A percentile compares a stretch with the other conserved stretches of the same genome.
These are phyloP conservation scores for Drosophila borborema DNA, from an alignment of 2,888 invertebrate species.

Conservation along the genomic window DNA sequence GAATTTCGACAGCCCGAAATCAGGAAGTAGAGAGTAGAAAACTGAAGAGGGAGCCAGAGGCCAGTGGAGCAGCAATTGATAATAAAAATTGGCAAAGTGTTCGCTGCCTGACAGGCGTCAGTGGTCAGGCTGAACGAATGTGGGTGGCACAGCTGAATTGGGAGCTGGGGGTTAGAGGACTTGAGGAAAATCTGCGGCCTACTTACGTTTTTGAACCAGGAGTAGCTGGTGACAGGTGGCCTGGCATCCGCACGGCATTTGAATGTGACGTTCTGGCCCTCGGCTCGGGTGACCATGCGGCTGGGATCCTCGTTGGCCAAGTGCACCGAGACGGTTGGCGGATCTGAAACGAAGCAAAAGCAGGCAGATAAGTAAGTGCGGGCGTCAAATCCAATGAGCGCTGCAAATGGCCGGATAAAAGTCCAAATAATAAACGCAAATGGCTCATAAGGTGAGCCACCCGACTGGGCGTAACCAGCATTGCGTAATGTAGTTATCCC, in stretches of 20 bases:
- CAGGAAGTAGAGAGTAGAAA: not conserved
- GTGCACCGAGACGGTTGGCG: slow-evolving; percentile 90
- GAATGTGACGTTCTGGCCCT: slow-evolving; percentile 92
- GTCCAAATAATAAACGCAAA: slow-evolving; percentile 82
- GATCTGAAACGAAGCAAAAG: slow-evolving; percentile 86
- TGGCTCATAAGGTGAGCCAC: slow-evolving; percentile 74
- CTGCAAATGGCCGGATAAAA: slow-evolving; percentile 81
- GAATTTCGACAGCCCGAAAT: slow-evolving; percentile 45
- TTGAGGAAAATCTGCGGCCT: slow-evolving; percentile 26
- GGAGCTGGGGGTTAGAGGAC: not conserved
- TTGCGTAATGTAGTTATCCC: slow-evolving; percentile 74
- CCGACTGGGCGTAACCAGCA: slow-evolving; percentile 19
- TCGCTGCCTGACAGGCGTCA: slow-evolving; percentile 64
- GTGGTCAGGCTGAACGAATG: slow-evolving; percentile 22
- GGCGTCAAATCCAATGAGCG: slow-evolving; percentile 79
- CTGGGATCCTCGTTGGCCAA: slow-evolving; percentile 89
- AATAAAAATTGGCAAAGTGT: slow-evolving; percentile 70
- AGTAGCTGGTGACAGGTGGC: slow-evolving; percentile 90
- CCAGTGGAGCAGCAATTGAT: slow-evolving; percentile 55
- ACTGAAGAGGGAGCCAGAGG: not conserved
- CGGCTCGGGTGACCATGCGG: slow-evolving; percentile 86
- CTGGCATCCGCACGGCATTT: slow-evolving; percentile 92
- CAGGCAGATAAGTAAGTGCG: slow-evolving; percentile 41
- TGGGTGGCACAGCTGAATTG: not conserved
- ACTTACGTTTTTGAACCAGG: slow-evolving; percentile 94